Base-by-base conservation (phyloP, 2,797 vertebrate genomes). In the Acrocephalus scirpaceus region DNA sequence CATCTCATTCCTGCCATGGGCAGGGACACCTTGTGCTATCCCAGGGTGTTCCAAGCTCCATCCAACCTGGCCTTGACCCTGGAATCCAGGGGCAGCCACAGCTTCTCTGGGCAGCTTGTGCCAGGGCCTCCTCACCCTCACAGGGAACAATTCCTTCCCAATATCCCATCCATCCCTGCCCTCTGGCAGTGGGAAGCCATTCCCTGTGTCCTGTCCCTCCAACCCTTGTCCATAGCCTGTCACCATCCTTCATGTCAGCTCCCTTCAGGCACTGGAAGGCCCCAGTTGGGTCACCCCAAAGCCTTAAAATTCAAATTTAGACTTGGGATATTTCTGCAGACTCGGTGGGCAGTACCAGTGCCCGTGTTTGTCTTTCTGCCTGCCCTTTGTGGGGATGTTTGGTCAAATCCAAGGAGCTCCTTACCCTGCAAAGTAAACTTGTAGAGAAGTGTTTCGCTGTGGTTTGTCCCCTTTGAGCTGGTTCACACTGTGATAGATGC, bases 1-100 rank as follows among this genome's bases (percentile, higher is more conserved):
- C 32, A 29, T 62, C 48, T 30, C 8, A 2, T 47, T 10, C 40
- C 17, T 48, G 19, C 47, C 23, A 4, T 19, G 30, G n/a, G 14
- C 73, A 70, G 48, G 42, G 66, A 50, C 84, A 57, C 34, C 21
- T 54, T 2, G 47, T 40, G 11, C 38, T 16, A 0, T 26, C 54
- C n/a, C 61, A 34, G 34, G 20, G 0, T 66, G 40, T 8, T 74
- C 54, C 54, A 10, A 26, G 20, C 47, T n/a, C n/a, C 0, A 0
- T 36, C 56, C 73, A 36, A 0, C 30, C 47, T 54, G 69, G 10
- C 13, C 47, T 54, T 19, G 48, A 34, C 0, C 40, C 13, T 38
- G 38, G 38, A 15, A 4, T 54, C 36, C 32, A 27, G 34, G 30
- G 40, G 34, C 61, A 73, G 61, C 76, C 53, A 26, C 45, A 60